phyloP scores from a whole-genome alignment of 1,140 invertebrate genomes.

The Holcopasites calliopsidis region DNA sequence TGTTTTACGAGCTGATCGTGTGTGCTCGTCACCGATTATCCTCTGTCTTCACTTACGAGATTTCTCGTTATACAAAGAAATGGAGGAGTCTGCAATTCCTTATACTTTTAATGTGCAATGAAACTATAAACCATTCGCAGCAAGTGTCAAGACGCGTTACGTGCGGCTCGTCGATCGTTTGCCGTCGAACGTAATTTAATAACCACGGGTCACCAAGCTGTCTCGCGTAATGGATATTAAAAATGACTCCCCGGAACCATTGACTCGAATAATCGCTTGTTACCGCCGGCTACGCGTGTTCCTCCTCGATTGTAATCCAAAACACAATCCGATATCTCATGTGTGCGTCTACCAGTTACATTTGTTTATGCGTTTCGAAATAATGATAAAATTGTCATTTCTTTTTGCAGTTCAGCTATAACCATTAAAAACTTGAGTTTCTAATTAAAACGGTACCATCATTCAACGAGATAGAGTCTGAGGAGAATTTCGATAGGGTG shows the following conservation, averaged over 20 bases:
- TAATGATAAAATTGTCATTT: no score
- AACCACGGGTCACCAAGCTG: neutral
- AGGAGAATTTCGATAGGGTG: neutral
- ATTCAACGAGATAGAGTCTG: conserved; percentile 35
- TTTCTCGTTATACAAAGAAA: no score
- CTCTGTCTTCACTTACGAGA: no score
- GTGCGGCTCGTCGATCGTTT: neutral
- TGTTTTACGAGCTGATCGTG: conserved; percentile 30
- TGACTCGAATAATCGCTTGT: neutral
- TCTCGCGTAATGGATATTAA: neutral
- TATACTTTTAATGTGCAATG: no score
- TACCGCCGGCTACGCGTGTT: neutral
- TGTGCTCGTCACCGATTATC: conserved; percentile 19
- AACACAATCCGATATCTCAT: neutral
- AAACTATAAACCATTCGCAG: no score
- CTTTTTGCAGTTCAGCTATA: no score
- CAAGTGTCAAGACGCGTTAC: neutral
- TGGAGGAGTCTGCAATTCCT: no score
- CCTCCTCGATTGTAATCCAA: neutral
- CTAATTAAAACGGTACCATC: no score
- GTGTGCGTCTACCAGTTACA: no score
- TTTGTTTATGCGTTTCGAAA: neutral
- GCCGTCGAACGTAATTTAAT: neutral
- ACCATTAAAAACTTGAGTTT: no score
- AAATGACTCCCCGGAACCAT: neutral